A percentile compares a stretch with the other conserved stretches of the same genome.
Evolutionary conservation across 2,113 vertebrate species (phyloP).

Genomic region (Tapirus terrestris): DNA sequence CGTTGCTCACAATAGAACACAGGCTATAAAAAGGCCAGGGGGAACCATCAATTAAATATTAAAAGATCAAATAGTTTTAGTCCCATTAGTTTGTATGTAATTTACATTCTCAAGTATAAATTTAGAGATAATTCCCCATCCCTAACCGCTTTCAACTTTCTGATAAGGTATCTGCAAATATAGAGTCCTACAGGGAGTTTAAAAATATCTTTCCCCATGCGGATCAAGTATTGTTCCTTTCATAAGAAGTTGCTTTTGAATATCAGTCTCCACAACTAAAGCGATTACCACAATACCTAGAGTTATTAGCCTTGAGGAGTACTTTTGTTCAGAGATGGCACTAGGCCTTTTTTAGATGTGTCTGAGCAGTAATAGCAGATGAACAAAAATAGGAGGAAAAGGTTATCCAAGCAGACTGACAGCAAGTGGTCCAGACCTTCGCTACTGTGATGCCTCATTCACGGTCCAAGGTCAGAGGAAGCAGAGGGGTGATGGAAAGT

Average conservation of each 20-base stretch:
- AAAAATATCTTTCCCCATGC: slow-evolving; percentile 79
- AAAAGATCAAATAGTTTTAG: slow-evolving; percentile 80
- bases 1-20: slow-evolving; percentile 73
- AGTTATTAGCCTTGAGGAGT: slow-evolving; percentile 67
- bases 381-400: slow-evolving; percentile 34
- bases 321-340: slow-evolving; percentile 68
- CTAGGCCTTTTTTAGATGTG: slow-evolving; percentile 34
- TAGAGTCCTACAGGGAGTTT: slow-evolving; percentile 70
- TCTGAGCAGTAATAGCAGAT: slow-evolving; percentile 60
- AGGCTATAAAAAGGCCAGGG: slow-evolving; percentile 79
- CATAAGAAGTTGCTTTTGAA: slow-evolving; percentile 77
- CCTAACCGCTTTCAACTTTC: slow-evolving; percentile 76
- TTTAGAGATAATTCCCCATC: slow-evolving; percentile 80
- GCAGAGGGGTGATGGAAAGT: neutral
- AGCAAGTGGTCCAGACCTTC: neutral
- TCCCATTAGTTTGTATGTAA: slow-evolving; percentile 81
- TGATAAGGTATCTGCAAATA: slow-evolving; percentile 76
- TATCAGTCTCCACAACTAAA: slow-evolving; percentile 70
- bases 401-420: neutral
- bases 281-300: slow-evolving; percentile 66
- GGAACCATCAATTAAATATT: slow-evolving; percentile 82
- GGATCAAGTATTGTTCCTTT: slow-evolving; percentile 76
- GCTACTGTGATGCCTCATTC: neutral
- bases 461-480: neutral
- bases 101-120: slow-evolving; percentile 80